phyloP scores from a whole-genome alignment of 2,888 invertebrate genomes.

The Oscheius sp. region DNA sequence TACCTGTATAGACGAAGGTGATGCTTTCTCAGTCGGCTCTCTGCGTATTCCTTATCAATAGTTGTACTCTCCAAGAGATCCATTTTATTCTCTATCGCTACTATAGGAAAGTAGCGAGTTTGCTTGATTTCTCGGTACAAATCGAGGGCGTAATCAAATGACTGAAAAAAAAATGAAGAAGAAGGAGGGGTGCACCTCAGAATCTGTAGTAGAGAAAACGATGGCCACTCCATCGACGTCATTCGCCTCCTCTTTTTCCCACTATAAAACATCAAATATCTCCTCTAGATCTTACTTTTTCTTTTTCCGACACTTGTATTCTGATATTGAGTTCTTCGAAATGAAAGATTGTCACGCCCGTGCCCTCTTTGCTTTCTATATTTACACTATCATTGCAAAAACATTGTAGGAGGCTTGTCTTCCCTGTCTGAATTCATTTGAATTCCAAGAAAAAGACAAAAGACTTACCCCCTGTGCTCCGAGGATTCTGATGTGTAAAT shows the following conservation, averaged over 20 bases:
- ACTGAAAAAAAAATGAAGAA: constrained; percentile 28
- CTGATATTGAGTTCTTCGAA: constrained; percentile 36
- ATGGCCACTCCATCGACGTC: constrained; percentile 41
- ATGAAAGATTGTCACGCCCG: constrained; percentile 36
- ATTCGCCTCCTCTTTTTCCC: constrained; percentile 8
- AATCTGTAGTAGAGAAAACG: constrained; percentile 43
- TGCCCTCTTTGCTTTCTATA: constrained; percentile 35
- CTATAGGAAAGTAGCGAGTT: constrained; percentile 30
- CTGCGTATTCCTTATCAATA: constrained; percentile 36
- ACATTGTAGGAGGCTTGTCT: constrained; percentile 39
- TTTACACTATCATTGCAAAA: constrained; percentile 38
- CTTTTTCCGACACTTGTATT: constrained; percentile 29
- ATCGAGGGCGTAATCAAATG: constrained; percentile 46
- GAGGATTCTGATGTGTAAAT: constrained; percentile 4
- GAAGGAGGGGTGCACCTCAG: constrained; percentile 26
- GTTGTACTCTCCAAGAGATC: constrained; percentile 39
- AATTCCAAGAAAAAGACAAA: not conserved
- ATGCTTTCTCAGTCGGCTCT: constrained; percentile 33
- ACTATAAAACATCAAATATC: constrained; percentile 4
- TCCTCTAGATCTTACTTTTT: constrained; percentile 23
- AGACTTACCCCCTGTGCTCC: constrained; percentile 14
- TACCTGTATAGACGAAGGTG: constrained; percentile 43
- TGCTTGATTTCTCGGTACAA: constrained; percentile 33
- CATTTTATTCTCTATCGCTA: constrained; percentile 48
- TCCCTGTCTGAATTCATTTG: constrained; percentile 36